These are phyloP conservation scores for Chaetura pelagica DNA, from an alignment of 2,113 vertebrate genomes.

Conservation along the genomic window DNA sequence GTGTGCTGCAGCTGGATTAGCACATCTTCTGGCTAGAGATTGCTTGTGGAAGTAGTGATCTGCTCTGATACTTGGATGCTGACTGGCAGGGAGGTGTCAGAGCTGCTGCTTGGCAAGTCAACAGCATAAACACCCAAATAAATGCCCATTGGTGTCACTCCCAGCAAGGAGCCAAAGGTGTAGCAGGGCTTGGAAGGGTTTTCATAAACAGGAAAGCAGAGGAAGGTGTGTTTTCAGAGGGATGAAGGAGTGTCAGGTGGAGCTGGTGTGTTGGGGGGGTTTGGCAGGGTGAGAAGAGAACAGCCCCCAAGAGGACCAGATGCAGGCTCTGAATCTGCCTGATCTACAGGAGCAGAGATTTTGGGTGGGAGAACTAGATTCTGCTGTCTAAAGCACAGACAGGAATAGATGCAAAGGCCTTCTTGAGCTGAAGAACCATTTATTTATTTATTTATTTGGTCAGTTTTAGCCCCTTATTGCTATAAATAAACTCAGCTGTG, in stretches of 20 bases:
- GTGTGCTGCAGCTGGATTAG: not conserved
- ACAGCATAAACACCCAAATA: not conserved
- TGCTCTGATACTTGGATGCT: not conserved
- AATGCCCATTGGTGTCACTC: not conserved
- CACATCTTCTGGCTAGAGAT: not conserved
- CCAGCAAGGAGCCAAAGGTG: not conserved
- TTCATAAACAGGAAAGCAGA: not conserved
- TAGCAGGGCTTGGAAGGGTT: not conserved
- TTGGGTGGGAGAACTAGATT: not conserved
- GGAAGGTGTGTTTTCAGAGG: not conserved
- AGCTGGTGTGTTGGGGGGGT: not conserved
- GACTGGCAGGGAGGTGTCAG: not conserved
- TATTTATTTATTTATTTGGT: not conserved
- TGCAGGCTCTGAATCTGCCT: not conserved
- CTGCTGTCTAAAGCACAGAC: not conserved
- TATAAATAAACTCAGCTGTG: not conserved
- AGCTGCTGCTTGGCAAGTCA: not conserved
- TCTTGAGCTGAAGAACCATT: not conserved
- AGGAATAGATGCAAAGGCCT: not conserved
- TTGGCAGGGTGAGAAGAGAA: not conserved
- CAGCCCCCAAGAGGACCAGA: not conserved
- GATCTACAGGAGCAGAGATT: not conserved
- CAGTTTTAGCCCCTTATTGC: not conserved
- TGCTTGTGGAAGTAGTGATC: not conserved
- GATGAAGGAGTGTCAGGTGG: not conserved